Evolutionary conservation across 37 sponge, comb jelly and placozoan genomes (phyloP), one percentile per base, ranked within the genome.

Genomic region (Chondrosia reniformis): DNA sequence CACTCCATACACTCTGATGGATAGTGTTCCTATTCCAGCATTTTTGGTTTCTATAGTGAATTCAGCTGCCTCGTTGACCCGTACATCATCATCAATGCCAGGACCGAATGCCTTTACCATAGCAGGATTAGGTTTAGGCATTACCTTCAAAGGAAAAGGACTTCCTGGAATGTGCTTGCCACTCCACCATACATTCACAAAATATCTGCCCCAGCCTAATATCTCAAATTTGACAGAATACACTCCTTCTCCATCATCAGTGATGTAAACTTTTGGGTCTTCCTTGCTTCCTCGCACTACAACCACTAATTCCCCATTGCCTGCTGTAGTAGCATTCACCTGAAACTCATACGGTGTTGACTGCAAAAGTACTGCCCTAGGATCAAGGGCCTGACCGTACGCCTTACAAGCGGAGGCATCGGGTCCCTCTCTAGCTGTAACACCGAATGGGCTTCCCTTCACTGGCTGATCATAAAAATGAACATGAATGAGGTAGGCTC

Each of bases 1-100:
- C 17, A 94, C 43, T 0, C 95, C 95, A 54, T 94, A 89, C 61
- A 94, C 88, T 19, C 84, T 46, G 33, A 94, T 79, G 33, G 88
- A 78, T 25, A 94, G 78, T 13, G 95, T 90, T 9, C 95, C 95
- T n/a, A 94, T 79, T 44, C 95, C 95, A 21, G 95, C 95, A 77
- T 90, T 33, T 64, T 83, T 78, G 30, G 95, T 90, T 13, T 94
- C 92, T 21, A 94, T 83, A 15, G 74, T 85, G 80, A 94, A 90
- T 81, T 91, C 64, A 33, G 84, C 92, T 65, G 77, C 33, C 5
- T 76, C 55, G 42, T 52, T 25, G 38, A 76, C 45, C 30, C 10
- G 61, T 4, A 46, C 66, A 33, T 58, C 27, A 22, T 40, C 33
- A 24, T 77, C 27, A 22, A 52, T 42, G 25, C 44, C 62, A 21